Conservation (phyloP, 2,797 vertebrate species). For the Eidolon dupreanum region DNA sequence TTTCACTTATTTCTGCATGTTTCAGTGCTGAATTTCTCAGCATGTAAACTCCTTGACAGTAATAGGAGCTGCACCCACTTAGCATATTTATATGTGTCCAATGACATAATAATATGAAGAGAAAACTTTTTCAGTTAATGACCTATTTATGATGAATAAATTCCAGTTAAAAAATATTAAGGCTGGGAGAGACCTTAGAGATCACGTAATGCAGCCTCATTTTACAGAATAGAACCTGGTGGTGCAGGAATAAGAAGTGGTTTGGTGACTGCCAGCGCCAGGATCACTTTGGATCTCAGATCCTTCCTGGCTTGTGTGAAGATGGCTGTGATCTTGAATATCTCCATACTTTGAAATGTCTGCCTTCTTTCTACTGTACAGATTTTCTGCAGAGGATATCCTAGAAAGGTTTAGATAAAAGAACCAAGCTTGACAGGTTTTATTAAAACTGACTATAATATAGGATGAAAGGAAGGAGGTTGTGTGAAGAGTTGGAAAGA, state of each 20-base stretch:
- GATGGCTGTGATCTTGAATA: not conserved
- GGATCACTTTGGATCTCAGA: not conserved
- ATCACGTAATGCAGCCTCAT: not conserved
- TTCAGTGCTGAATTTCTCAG: not conserved
- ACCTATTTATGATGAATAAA: not conserved
- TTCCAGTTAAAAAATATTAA: not conserved
- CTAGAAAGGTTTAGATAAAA: not conserved
- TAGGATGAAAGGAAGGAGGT: not conserved
- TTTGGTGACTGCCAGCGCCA: not conserved
- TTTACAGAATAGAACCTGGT: not conserved
- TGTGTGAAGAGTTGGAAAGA: not conserved
- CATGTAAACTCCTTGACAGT: not conserved
- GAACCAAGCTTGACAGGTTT: not conserved
- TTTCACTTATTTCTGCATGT: conserved; percentile 21
- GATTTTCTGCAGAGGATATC: not conserved
- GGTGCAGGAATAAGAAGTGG: not conserved
- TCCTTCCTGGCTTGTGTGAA: not conserved
- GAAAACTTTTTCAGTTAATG: not conserved
- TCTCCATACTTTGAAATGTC: not conserved
- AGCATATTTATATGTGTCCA: not conserved
- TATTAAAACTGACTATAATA: not conserved
- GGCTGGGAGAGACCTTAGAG: not conserved
- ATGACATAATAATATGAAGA: not conserved
- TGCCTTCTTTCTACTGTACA: not conserved
- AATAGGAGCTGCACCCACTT: not conserved